A percentile compares a stretch with the other conserved stretches of the same genome.
Conservation (phyloP, 2,797 vertebrate species). For the Dicrostonyx torquatus region DNA sequence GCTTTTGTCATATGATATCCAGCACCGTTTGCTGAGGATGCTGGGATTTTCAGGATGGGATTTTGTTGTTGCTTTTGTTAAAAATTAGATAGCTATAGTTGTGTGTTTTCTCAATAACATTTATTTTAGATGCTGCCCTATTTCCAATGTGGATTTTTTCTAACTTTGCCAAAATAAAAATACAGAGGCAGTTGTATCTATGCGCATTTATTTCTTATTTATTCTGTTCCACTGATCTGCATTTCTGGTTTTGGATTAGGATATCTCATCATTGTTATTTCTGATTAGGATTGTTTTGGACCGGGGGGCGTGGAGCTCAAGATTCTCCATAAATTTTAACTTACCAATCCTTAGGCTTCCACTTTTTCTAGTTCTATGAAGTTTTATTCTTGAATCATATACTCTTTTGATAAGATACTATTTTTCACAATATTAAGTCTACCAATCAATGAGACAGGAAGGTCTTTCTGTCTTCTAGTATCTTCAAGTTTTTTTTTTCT, state of each 20-base stretch:
- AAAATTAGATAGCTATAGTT: background rate
- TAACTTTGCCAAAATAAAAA: background rate
- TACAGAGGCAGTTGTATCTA: background rate
- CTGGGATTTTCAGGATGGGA: background rate
- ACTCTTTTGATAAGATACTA: background rate
- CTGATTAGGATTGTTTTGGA: background rate
- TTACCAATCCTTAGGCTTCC: background rate
- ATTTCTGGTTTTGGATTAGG: background rate
- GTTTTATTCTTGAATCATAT: background rate
- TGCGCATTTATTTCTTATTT: background rate
- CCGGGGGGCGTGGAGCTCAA: accelerated
- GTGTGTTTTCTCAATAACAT: background rate
- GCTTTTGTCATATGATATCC: too few relatives aligned
- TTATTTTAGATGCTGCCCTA: background rate
- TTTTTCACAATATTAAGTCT: background rate
- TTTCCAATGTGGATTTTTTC: background rate
- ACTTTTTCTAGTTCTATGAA: background rate
- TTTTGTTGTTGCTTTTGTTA: background rate
- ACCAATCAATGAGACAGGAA: background rate
- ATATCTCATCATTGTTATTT: background rate
- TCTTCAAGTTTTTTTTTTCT: background rate
- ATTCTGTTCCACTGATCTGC: background rate
- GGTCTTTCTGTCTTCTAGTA: background rate
- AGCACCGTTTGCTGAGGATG: background rate
- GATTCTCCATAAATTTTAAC: background rate